phyloP scores from a whole-genome alignment of 2,797 vertebrate species.

The Champsocephalus esox region DNA sequence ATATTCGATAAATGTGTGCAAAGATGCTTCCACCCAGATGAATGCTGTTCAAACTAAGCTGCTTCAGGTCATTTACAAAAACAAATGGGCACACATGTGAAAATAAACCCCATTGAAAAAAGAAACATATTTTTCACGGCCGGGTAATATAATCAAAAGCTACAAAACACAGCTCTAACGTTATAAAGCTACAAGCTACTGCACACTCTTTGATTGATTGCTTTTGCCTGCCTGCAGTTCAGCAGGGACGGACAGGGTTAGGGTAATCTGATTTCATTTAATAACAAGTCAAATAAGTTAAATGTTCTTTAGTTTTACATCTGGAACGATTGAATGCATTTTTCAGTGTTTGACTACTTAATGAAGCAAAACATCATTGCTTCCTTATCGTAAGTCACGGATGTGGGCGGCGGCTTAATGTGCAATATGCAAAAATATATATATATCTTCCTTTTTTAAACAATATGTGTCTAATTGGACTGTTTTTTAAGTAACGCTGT shows the following conservation, averaged over 20 bases:
- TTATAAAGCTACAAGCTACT: background rate
- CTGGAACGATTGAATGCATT: background rate
- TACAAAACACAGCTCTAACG: background rate
- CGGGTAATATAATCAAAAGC: background rate
- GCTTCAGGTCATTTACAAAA: background rate
- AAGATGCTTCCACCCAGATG: background rate
- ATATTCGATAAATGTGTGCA: background rate
- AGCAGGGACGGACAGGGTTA: background rate
- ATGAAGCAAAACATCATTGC: background rate
- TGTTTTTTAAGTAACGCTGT: conserved; percentile 11
- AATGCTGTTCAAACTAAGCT: background rate
- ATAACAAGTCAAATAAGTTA: background rate
- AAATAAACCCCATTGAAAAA: background rate
- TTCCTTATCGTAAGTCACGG: background rate
- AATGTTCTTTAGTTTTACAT: background rate
- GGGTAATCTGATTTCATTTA: background rate
- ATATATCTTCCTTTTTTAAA: background rate
- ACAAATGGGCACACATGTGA: too few relatives aligned
- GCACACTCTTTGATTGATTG: background rate
- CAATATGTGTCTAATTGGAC: conserved; percentile 2
- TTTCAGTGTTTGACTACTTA: background rate
- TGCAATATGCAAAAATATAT: conserved; percentile 36
- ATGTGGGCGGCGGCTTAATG: conserved; percentile 9
- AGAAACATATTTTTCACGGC: background rate
- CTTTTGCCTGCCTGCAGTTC: background rate